Base-by-base conservation (phyloP, 2,113 vertebrate genomes). In the Raja brachyura region DNA sequence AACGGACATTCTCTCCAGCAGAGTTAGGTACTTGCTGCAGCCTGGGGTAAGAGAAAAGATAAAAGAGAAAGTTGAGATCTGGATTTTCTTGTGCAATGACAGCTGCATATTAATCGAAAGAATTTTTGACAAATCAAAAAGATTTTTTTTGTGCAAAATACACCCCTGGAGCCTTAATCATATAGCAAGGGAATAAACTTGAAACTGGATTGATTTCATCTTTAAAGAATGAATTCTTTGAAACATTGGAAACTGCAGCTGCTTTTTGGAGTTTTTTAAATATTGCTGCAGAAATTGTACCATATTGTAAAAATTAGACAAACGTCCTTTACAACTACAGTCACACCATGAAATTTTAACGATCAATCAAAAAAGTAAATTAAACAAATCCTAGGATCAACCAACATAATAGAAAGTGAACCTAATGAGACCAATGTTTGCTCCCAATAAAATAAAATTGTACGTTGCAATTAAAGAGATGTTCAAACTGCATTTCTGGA, bases 31-130 rank as follows among this genome's bases (percentile, higher is more conserved):
- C 95, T 95, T 93, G 93, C 95, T 96, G 93, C 95, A 96, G 98
- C 98, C 97, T 94, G 96, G 95, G 98, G 98, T 98, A 96, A 97
- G 96, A 96, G 95, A 95, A 94, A 94, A 98, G 97, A 98, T 99
- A 96, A 99, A 99, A 99, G 98, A 94, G 93, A 93, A 94, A 95
- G 95, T 96, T 96, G 96, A 96, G 95, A 96, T 96, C 97, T 97
- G 96, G 96, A 97, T 98, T 97, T 97, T 97, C 97, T 96, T 97
- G 66, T 94, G 97, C 97, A 97, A 97, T 98, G 98, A 98, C 98
- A 99, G 98, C 98, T 98, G 98, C 98, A 99, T 98, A 99, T 98
- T 98, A 98, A 98, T 98, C 97, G 96, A 97, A 98, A 98, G 97
- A 98, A 98, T 96, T 98, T 97, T 97, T 97, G 97, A 98, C 97